phyloP scores from a whole-genome alignment of 35 echinoderm and acorn worm genomes.

The Heliocidaris erythrogramma region DNA sequence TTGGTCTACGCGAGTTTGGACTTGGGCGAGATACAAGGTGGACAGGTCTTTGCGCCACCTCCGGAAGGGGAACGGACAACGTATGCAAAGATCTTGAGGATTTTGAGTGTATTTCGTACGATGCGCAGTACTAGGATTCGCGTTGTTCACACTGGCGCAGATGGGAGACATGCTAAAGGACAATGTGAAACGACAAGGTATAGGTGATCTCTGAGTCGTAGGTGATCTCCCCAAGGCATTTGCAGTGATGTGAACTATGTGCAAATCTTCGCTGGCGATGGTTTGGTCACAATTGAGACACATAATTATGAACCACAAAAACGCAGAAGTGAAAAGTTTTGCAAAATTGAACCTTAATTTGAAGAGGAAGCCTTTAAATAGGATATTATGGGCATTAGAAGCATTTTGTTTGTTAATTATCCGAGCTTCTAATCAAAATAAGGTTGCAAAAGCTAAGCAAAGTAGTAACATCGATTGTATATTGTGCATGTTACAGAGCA shows the following conservation, averaged over 20 bases:
- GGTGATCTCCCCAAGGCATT: background rate
- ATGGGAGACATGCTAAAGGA: constrained; percentile 22
- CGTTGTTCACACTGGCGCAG: constrained; percentile 6
- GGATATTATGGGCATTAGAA: background rate
- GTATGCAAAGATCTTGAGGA: constrained; percentile 47
- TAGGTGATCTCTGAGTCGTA: background rate
- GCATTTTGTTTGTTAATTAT: background rate
- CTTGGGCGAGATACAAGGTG: background rate
- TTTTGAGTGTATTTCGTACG: constrained; percentile 39
- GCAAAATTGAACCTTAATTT: background rate
- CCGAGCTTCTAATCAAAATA: background rate
- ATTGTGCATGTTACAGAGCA: background rate
- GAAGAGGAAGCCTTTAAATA: background rate
- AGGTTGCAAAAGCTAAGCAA: background rate
- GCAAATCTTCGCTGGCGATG: background rate
- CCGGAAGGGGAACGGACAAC: constrained; percentile 21
- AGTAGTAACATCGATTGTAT: background rate
- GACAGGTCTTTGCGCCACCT: background rate
- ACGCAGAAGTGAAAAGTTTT: background rate
- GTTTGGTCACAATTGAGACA: background rate
- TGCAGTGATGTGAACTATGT: background rate
- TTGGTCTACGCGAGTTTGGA: constrained; percentile 7
- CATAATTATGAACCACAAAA: background rate
- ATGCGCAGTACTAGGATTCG: constrained; percentile 45
- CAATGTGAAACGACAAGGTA: constrained; percentile 34